Evolutionary conservation across 2,113 vertebrate species (phyloP), one percentile per base, ranked within the genome.

Genomic region (Leiothrix lutea): DNA sequence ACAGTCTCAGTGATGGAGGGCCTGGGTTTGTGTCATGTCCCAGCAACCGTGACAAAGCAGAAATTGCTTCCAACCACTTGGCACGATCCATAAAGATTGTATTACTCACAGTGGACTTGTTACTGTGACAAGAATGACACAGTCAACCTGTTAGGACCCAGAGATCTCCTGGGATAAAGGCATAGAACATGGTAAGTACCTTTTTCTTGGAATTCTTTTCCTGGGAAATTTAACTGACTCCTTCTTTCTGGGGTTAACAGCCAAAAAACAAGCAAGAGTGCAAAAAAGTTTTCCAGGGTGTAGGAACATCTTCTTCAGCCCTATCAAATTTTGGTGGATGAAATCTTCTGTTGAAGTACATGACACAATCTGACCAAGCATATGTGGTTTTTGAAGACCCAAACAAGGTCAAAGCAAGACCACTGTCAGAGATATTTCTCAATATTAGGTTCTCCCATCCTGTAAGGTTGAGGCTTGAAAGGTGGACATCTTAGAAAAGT

Each of bases 41-140:
- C 64, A 88, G 48, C 7, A 82, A 58, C 29, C 0, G 0, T 58
- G 71, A 54, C 66, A 86, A 57, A 1, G 1, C 50, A 90, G 54
- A 61, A 25, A n/a, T 33, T 72, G 18, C n/a, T 82, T 75, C 48
- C 48, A 86, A 56, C 3, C 8, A 61, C 44, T 85, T 75, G 58
- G 61, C 42, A 36, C 5, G 33, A n/a, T 9, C 12, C 14, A 25
- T 31, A 67, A 86, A 56, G 14, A 35, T 28, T n/a, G 5, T 19
- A 11, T 60, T 80, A 69, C 18, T 81, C 8, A 20, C 26, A 40
- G 40, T 33, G 33, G 50, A 62, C 22, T 44, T 65, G 20, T 10
- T 51, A 56, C 50, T 79, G 36, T 14, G 48, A 64, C 29, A 57
- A 72, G 25, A 79, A 5, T 28, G n/a, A 51, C 28, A 53, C 31